phyloP scores from a whole-genome alignment of 2,888 invertebrate genomes.

The Celastrina argiolus region DNA sequence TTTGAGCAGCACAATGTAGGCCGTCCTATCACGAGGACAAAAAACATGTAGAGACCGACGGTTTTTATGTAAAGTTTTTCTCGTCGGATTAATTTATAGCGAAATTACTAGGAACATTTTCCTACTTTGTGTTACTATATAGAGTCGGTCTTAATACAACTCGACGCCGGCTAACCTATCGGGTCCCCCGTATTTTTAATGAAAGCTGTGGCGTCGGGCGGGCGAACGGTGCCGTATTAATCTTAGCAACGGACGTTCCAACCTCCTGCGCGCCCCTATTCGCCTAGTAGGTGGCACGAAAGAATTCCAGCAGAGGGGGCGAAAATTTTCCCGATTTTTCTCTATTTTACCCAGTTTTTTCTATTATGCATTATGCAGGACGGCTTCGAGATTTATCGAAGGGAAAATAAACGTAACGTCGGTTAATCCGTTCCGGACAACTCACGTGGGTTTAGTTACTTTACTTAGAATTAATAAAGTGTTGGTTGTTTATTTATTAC shows the following conservation, averaged over 20 bases:
- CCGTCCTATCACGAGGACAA: background rate
- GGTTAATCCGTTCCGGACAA: slow-evolving; percentile 19
- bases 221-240: slow-evolving; percentile 70
- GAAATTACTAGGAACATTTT: slow-evolving; percentile 20
- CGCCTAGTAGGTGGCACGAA: slow-evolving; percentile 65
- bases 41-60: slow-evolving; percentile 10
- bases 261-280: slow-evolving; percentile 56
- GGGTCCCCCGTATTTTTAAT: slow-evolving; percentile 66
- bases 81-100: slow-evolving; percentile 19
- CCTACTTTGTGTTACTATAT: slow-evolving; percentile 24
- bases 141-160: slow-evolving; percentile 40
- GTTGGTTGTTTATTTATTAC: background rate
- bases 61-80: slow-evolving; percentile 9
- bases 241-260: slow-evolving; percentile 62
- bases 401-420: slow-evolving; percentile 56
- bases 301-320: slow-evolving; percentile 58
- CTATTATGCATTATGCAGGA: slow-evolving; percentile 69
- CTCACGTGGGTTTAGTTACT: background rate
- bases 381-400: slow-evolving; percentile 62
- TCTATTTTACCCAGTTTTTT: slow-evolving; percentile 54
- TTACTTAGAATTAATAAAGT: background rate
- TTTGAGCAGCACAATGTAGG: slow-evolving; percentile 11
- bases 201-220: slow-evolving; percentile 69
- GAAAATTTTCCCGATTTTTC: slow-evolving; percentile 58
- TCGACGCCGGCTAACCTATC: slow-evolving; percentile 48